Conservation (phyloP, 1,140 invertebrate species). For the Pseudomyrmex flavicornis region DNA sequence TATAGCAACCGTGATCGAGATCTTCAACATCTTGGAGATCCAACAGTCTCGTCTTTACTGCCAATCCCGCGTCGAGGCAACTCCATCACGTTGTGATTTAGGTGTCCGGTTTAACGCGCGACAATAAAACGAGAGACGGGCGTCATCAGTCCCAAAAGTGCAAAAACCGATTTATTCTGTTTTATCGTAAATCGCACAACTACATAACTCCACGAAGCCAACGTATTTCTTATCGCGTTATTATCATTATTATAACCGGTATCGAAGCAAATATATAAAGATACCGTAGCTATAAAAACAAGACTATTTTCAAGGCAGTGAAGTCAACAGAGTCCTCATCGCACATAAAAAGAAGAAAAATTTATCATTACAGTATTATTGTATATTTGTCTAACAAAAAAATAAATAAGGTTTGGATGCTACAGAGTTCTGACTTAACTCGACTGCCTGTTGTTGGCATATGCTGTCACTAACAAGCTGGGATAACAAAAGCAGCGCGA, state of each 20-base stretch:
- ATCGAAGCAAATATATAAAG: neutral
- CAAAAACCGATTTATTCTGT: conserved; percentile 56
- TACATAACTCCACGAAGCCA: neutral
- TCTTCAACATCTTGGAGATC: conserved; percentile 9
- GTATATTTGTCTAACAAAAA: neutral
- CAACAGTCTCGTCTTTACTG: conserved; percentile 35
- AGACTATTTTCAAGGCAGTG: neutral
- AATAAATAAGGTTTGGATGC: neutral
- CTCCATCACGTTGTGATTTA: conserved; percentile 33
- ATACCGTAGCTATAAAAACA: neutral
- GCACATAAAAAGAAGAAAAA: neutral
- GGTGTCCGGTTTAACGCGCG: conserved; percentile 50
- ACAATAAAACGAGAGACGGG: conserved; percentile 42
- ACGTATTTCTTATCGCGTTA: neutral
- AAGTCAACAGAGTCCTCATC: neutral
- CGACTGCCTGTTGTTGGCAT: conserved; percentile 18
- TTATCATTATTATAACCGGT: conserved; percentile 2
- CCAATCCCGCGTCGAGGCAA: conserved; percentile 37
- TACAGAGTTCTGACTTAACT: neutral
- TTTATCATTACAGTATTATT: neutral
- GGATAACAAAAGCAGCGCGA: conserved; percentile 50
- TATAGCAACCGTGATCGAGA: conserved; percentile 2
- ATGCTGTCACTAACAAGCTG: conserved; percentile 6
- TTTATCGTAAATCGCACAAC: conserved; percentile 43
- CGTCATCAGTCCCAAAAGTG: conserved; percentile 53